Evolutionary conservation across 1,140 invertebrate genomes (phyloP).

Genomic region (Drosophila tropicalis): DNA sequence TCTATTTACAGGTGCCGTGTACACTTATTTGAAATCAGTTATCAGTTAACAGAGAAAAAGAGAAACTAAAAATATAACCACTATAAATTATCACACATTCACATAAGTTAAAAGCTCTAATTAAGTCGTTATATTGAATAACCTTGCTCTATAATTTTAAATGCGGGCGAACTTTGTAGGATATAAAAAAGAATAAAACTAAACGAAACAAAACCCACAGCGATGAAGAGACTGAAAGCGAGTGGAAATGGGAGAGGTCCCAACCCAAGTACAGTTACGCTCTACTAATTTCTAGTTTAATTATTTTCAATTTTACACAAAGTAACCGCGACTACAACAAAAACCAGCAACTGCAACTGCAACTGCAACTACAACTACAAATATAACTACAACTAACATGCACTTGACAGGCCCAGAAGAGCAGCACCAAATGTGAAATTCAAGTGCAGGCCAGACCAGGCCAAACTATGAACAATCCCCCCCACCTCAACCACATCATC

Average conservation of each 20-base stretch:
- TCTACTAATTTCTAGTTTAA: slow-evolving; percentile 79
- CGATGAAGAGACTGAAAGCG: background rate
- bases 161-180: slow-evolving; percentile 7
- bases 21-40: too few species aligned
- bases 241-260: slow-evolving; percentile 5
- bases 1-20: background rate
- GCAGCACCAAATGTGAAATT: slow-evolving; percentile 55
- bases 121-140: slow-evolving; percentile 8
- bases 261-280: slow-evolving; percentile 60
- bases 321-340: slow-evolving; percentile 64
- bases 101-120: background rate
- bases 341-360: slow-evolving; percentile 30
- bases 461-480: slow-evolving; percentile 14
- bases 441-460: slow-evolving; percentile 43
- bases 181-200: background rate
- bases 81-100: background rate
- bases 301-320: slow-evolving; percentile 77
- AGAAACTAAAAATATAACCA: background rate
- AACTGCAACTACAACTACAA: slow-evolving; percentile 34
- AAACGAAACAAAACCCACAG: slow-evolving; percentile 10
- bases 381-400: slow-evolving; percentile 37
- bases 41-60: background rate
- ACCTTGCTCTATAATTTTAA: slow-evolving; percentile 19
- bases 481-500: background rate
- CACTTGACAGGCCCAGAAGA: slow-evolving; percentile 55